phyloP scores from a whole-genome alignment of 2,888 invertebrate species.

The Volucella inflata region DNA sequence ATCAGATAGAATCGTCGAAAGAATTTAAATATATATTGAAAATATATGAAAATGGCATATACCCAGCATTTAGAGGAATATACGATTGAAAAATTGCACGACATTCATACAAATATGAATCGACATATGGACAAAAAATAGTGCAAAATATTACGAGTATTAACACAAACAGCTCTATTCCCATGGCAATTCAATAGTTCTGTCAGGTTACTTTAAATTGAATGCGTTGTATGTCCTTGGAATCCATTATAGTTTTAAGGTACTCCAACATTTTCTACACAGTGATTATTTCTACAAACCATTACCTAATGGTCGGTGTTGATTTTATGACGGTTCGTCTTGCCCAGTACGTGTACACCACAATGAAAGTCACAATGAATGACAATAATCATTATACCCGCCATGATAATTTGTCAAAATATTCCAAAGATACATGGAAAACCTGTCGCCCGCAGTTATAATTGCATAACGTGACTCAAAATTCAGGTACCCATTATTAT shows the following conservation, averaged over 20 bases:
- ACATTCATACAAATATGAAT: too few relatives aligned
- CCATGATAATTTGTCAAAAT: constrained; percentile 29
- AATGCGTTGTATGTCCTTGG: constrained; percentile 33
- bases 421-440: neutral
- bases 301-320: constrained; percentile 30
- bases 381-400: constrained; percentile 56
- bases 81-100: too few relatives aligned
- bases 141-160: neutral
- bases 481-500: constrained; percentile 4
- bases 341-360: constrained; percentile 53
- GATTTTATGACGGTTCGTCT: constrained; percentile 66
- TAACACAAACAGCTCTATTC: constrained; percentile 28
- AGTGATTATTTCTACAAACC: constrained; percentile 43
- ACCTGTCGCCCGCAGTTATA: constrained; percentile 10
- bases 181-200: neutral
- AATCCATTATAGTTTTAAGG: constrained; percentile 15
- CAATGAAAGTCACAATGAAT: constrained; percentile 56
- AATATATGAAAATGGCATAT: too few relatives aligned
- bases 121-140: too few relatives aligned
- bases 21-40: too few relatives aligned
- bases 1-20: too few relatives aligned
- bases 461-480: constrained; percentile 70
- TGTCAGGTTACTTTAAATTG: constrained; percentile 15
- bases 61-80: too few relatives aligned
- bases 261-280: neutral